Conservation (phyloP, 2,888 invertebrate genomes). For the Pollenia griseotomentosa region DNA sequence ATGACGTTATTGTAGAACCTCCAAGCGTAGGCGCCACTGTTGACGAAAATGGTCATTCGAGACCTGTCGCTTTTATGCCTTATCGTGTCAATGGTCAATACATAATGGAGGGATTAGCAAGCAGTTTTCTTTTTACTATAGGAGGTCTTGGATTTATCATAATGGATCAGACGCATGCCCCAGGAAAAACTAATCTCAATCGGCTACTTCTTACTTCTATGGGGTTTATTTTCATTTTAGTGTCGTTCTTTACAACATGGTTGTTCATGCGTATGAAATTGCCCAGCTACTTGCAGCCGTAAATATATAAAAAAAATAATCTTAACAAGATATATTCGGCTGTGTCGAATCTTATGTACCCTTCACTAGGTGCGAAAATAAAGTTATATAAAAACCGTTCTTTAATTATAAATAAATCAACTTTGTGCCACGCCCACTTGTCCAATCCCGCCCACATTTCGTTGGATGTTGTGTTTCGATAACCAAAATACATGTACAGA, state of each 20-base stretch:
- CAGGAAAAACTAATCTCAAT: slow-evolving; percentile 94
- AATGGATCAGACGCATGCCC: slow-evolving; percentile 95
- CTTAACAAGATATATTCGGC: neutral
- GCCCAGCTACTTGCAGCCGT: slow-evolving; percentile 90
- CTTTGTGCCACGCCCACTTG: no score
- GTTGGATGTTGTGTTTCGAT: no score
- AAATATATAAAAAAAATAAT: slow-evolving; percentile 55
- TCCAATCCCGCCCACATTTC: no score
- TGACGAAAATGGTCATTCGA: slow-evolving; percentile 98
- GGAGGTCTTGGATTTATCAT: slow-evolving; percentile 98
- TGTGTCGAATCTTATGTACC: neutral
- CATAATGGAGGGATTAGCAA: slow-evolving; percentile 99
- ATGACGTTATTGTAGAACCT: slow-evolving; percentile 99
- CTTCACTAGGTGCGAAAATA: neutral
- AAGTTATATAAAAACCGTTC: no score
- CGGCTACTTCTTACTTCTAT: slow-evolving; percentile 91
- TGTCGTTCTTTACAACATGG: slow-evolving; percentile 98
- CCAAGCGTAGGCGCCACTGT: slow-evolving; percentile 99
- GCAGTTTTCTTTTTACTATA: slow-evolving; percentile 97
- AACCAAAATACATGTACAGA: no score
- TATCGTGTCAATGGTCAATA: slow-evolving; percentile 99
- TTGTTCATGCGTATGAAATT: slow-evolving; percentile 99
- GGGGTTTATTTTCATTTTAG: slow-evolving; percentile 95
- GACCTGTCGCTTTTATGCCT: slow-evolving; percentile 99
- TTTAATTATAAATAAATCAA: no score